Conservation (phyloP, 2,888 invertebrate genomes). For the Liposcelis brunnea region DNA sequence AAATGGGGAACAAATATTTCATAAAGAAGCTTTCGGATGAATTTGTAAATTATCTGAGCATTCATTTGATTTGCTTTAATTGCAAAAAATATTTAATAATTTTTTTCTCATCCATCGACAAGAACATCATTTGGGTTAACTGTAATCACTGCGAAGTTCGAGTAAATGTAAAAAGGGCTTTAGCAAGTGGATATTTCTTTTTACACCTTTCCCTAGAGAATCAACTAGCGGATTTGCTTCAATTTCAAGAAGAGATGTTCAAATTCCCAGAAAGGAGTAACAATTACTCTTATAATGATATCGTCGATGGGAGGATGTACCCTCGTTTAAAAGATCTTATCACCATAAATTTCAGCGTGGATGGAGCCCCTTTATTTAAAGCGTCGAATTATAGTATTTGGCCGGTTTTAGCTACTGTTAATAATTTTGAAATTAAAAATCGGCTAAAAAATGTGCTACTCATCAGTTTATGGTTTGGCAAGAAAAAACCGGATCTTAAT, state of each 20-base stretch:
- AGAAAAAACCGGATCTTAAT: neutral
- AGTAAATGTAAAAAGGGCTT: too few relatives aligned
- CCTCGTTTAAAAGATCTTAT: neutral
- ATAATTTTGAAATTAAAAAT: neutral
- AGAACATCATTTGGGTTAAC: too few relatives aligned
- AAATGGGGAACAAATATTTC: too few relatives aligned
- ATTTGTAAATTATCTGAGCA: too few relatives aligned
- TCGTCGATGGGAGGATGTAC: neutral
- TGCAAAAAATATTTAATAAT: too few relatives aligned
- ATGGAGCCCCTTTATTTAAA: neutral
- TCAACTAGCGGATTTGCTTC: too few relatives aligned
- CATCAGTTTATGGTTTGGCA: neutral
- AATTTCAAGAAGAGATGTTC: neutral
- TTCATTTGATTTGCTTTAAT: too few relatives aligned
- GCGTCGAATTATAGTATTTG: neutral
- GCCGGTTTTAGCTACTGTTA: neutral
- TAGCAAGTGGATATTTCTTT: too few relatives aligned
- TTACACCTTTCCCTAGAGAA: too few relatives aligned
- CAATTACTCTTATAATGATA: neutral
- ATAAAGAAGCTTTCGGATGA: too few relatives aligned
- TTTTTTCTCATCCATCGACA: too few relatives aligned
- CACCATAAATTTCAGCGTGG: neutral
- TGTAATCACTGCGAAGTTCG: too few relatives aligned
- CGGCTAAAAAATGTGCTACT: neutral
- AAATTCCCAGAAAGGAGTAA: neutral